A percentile compares a stretch with the other conserved stretches of the same genome.
Conservation (phyloP, 2,888 invertebrate species). For the Branchipolynoe longqiensis region DNA sequence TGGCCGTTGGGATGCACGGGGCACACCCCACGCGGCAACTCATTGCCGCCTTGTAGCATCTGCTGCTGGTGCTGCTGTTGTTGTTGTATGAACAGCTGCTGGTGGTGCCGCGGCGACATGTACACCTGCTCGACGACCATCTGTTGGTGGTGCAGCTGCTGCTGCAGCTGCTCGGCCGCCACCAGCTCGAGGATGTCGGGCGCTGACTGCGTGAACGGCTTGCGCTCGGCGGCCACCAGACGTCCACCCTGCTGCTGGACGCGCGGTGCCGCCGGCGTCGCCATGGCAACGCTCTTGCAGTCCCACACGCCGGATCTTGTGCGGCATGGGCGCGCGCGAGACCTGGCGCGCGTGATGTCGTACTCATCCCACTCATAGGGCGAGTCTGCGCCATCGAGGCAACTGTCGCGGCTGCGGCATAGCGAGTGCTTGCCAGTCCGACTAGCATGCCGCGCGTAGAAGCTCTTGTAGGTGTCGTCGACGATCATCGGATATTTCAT, state of each 20-base stretch:
- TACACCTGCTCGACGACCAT: not conserved
- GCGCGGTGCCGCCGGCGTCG: slow-evolving; percentile 43
- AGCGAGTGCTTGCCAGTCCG: slow-evolving; percentile 36
- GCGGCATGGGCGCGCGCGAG: slow-evolving; percentile 25
- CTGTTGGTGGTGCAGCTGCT: not conserved
- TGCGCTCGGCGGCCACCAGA: not conserved
- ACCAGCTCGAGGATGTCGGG: slow-evolving; percentile 55
- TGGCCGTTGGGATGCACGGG: slow-evolving; percentile 48
- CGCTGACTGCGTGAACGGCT: slow-evolving; percentile 54
- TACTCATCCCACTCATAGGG: slow-evolving; percentile 57
- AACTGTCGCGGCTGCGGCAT: slow-evolving; percentile 18
- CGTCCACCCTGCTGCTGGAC: not conserved
- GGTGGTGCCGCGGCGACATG: not conserved
- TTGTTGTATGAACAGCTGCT: not conserved
- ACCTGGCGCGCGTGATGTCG: slow-evolving; percentile 22
- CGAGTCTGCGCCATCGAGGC: slow-evolving; percentile 41
- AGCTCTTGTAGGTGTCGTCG: slow-evolving; percentile 47
- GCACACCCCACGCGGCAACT: slow-evolving; percentile 2
- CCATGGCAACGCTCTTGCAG: slow-evolving; percentile 26
- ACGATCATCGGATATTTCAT: slow-evolving; percentile 42
- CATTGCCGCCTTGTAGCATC: too few species aligned
- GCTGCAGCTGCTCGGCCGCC: not conserved
- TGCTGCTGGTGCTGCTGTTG: not conserved
- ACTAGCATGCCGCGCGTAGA: not conserved
- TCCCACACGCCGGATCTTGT: slow-evolving; percentile 57